Conservation (phyloP, 2,888 invertebrate genomes). For the Incurvaria masculella region DNA sequence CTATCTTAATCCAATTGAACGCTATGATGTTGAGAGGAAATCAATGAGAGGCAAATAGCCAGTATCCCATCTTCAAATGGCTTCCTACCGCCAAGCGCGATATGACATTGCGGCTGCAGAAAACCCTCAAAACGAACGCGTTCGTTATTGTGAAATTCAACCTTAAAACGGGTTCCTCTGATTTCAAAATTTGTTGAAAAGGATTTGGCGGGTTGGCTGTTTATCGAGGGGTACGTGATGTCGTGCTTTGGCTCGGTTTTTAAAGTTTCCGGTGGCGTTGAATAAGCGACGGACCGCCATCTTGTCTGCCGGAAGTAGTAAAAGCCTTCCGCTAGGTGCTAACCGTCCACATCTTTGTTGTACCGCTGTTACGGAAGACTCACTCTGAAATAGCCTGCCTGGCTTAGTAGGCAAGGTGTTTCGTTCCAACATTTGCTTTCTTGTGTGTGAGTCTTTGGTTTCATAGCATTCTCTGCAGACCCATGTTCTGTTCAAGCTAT, state of each 20-base stretch:
- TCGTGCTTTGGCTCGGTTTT: not conserved
- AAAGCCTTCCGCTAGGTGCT: constrained; percentile 44
- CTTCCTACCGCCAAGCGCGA: not conserved
- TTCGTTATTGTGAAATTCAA: not conserved
- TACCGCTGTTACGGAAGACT: no score
- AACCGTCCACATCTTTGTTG: not conserved
- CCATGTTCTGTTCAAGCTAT: no score
- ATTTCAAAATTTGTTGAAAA: no score
- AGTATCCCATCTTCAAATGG: not conserved
- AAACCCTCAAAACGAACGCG: not conserved
- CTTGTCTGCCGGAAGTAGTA: constrained; percentile 54
- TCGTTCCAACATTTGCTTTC: no score
- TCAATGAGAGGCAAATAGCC: not conserved
- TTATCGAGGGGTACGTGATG: not conserved
- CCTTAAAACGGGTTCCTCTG: not conserved
- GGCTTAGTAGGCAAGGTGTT: no score
- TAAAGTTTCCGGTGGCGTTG: constrained; percentile 40
- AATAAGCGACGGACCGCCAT: constrained; percentile 36
- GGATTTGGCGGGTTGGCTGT: not conserved
- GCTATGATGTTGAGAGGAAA: not conserved
- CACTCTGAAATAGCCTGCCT: no score
- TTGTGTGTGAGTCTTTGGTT: no score
- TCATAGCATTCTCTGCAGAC: no score
- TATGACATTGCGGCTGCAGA: not conserved
- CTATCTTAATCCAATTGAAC: no score